Base-by-base conservation (phyloP, 2,888 invertebrate genomes). In the Ophonus ardosiacus region DNA sequence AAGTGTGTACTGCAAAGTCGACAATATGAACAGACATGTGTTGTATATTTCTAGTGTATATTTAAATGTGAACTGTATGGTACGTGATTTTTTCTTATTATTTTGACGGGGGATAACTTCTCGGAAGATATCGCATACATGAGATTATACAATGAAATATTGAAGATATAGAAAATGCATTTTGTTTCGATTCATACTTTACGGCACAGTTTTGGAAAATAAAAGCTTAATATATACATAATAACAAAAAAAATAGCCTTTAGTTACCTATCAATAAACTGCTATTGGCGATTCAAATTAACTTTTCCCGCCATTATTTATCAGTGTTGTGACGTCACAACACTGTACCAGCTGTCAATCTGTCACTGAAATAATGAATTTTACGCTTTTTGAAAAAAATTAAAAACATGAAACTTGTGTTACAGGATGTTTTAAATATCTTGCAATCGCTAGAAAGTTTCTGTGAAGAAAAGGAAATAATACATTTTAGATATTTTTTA, bases 11-110 rank as follows among this genome's bases (percentile, higher is more conserved):
- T 74, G 84, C 59, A 79, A 84, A 65, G 79, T 85, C 85, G 85
- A 85, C 85, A 85, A 85, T 85, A 85, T 84, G 18, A 84, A 78
- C 63, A 76, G 65, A 78, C 40, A 24, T 84, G 84, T 84, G 84
- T 83, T 83, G 83, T 84, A 84, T 84, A 84, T 84, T 84, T 65
- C 56, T 84, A 84, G 84, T 84, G 84, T 84, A 84, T 78, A 84
- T 84, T 63, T 85, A 57, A 51, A 85, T 71, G 79, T 84, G 84
- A 84, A 79, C 79, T 80, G 71, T 85, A 79, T 80, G 85, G 85
- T 85, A 85, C 68, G 85, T 85, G 80, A 85, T 84, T 84, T 76
- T 79, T 84, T 17, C n/a, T 51, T 84, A 51, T 51, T 79, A 31
- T 78, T 83, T 84, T 8, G 43, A 13, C 13, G 43, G 43, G 7